Base-by-base conservation (phyloP, 2,113 vertebrate species). In the Caranx ignobilis region DNA sequence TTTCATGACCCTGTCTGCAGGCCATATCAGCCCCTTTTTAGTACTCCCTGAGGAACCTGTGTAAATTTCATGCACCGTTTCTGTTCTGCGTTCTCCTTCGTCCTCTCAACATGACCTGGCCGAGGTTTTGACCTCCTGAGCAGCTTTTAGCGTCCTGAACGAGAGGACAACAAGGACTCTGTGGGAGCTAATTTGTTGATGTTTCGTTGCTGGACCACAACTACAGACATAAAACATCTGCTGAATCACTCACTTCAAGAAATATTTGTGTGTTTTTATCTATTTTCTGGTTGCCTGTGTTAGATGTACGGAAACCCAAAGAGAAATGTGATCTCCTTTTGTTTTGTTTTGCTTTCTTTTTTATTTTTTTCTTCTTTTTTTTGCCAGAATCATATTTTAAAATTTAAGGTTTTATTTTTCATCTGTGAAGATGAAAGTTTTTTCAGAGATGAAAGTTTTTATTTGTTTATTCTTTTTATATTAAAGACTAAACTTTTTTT, bases 161-260 rank as follows among this genome's bases (percentile, higher is more conserved):
- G 0, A 41, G 4, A 32, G 48, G 10, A 81, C 72, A 35, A 26
- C 1, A 16, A 52, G 39, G 37, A 48, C 57, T 47, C 37, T 2
- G 19, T 32, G 55, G 32, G 55, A 57, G 32, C 26, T 15, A 15
- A 16, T 21, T 10, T 32, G 12, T 15, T 2, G 26, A 7, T 1
- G 47, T 48, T 48, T 7, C 18, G 47, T 6, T 47, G 45, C 13
- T 12, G 45, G 45, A 10, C 11, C 6, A 47, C 13, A 5, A 4
- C 45, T 47, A 4, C n/a, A 2, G 16, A 64, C 73, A 65, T 26
- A 52, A 50, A 0, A 57, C 39, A 83, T 78, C 84, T 86, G 75
- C 75, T 82, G 13, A 31, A 50, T 55, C 54, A 56, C 13, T 78
- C 18, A 65, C n/a, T 1, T 19, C 11, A 9, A 18, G 16, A 39